Percentiles rank a stretch among this genome's conserved stretches.
Conservation (phyloP, 2,888 invertebrate species). For the Nysson spinosus region DNA sequence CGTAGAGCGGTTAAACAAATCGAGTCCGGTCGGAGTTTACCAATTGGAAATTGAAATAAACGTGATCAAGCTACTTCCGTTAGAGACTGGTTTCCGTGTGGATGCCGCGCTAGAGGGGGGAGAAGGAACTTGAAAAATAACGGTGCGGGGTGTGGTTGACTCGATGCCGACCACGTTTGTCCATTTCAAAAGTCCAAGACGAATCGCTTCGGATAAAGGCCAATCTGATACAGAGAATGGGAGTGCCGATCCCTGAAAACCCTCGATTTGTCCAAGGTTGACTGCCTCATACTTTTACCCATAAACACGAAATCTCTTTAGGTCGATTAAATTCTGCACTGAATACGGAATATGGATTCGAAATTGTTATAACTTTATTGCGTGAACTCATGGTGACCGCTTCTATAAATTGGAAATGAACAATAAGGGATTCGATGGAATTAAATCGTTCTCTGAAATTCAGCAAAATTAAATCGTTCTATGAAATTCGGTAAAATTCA, state of each 20-base stretch:
- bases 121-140: no score
- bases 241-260: conserved; percentile 23
- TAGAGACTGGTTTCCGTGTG: no score
- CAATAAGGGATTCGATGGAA: no score
- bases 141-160: background rate
- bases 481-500: no score
- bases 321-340: no score
- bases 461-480: no score
- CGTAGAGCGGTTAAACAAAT: background rate
- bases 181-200: conserved; percentile 18
- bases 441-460: no score
- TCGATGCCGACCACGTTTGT: background rate
- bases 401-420: no score
- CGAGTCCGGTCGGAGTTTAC: background rate
- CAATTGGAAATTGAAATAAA: conserved; percentile 26
- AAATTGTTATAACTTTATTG: no score
- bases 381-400: no score
- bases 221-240: conserved; percentile 22
- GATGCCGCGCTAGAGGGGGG: no score
- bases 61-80: background rate
- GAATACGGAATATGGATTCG: background rate
- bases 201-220: conserved; percentile 29
- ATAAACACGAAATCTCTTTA: background rate
- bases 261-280: conserved; percentile 11
- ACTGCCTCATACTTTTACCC: background rate